phyloP scores from a whole-genome alignment of 2,888 invertebrate species.

The Drosophila histrio region DNA sequence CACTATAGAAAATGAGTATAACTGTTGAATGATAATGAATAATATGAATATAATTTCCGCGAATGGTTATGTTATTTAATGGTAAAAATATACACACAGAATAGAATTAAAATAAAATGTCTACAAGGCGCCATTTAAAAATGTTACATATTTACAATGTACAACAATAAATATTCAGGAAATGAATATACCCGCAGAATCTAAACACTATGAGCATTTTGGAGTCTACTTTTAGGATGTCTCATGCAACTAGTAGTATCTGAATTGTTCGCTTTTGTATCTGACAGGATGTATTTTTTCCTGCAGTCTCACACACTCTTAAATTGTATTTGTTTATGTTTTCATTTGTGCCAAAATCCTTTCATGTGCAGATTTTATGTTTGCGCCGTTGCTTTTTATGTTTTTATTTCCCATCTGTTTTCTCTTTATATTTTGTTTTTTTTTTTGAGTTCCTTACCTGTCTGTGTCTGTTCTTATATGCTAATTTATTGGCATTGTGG shows the following conservation, averaged over 20 bases:
- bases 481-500: slow-evolving; percentile 73
- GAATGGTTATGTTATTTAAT: too few species aligned
- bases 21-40: too few species aligned
- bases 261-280: not conserved
- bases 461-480: slow-evolving; percentile 64
- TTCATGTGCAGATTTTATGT: slow-evolving; percentile 58
- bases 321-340: slow-evolving; percentile 46
- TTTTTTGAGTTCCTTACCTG: slow-evolving; percentile 32
- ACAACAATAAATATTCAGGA: not conserved
- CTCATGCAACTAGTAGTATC: not conserved
- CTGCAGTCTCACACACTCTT: not conserved
- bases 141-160: not conserved
- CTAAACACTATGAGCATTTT: not conserved
- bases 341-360: slow-evolving; percentile 55
- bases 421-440: not conserved
- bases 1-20: too few species aligned
- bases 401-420: slow-evolving; percentile 12
- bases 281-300: not conserved
- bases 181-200: not conserved
- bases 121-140: too few species aligned
- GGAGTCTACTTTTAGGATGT: slow-evolving; percentile 42
- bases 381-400: slow-evolving; percentile 32
- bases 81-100: not conserved
- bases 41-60: too few species aligned
- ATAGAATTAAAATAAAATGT: not conserved